A percentile compares a stretch with the other conserved stretches of the same genome.
Conservation (phyloP, 1,140 invertebrate genomes). For the Drosophila paulistorum region DNA sequence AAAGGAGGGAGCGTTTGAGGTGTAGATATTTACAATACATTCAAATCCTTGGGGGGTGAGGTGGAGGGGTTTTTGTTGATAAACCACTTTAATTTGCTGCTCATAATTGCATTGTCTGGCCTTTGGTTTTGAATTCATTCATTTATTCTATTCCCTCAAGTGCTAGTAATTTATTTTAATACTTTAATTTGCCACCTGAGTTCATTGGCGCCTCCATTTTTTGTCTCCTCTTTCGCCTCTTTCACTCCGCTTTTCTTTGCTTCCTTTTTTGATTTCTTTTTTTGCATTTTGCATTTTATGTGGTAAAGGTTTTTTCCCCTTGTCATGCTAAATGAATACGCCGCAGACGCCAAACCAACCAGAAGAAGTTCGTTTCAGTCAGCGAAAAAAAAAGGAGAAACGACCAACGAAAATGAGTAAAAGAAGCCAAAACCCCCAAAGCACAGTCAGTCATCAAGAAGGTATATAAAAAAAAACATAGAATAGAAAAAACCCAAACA, state of each 20-base stretch:
- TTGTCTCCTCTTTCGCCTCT: not conserved
- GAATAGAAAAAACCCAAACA: slow-evolving; percentile 41
- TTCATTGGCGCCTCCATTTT: slow-evolving; percentile 49
- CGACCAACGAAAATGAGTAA: not conserved
- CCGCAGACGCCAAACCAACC: slow-evolving; percentile 58
- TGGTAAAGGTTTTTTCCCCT: slow-evolving; percentile 38
- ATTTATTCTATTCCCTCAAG: slow-evolving; percentile 18
- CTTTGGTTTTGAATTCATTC: slow-evolving; percentile 1
- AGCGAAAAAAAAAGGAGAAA: slow-evolving; percentile 15
- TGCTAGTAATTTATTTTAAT: slow-evolving; percentile 68
- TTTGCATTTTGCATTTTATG: slow-evolving; percentile 17
- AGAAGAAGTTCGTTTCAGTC: slow-evolving; percentile 58
- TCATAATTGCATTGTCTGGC: slow-evolving; percentile 73
- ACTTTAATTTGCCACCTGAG: slow-evolving; percentile 79
- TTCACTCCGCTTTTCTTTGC: not conserved
- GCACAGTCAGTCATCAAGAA: slow-evolving; percentile 9
- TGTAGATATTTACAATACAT: too few species aligned
- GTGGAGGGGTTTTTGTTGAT: not conserved
- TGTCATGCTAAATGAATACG: slow-evolving; percentile 57
- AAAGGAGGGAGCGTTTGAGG: slow-evolving; percentile 8
- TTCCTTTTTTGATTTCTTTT: not conserved
- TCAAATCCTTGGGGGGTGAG: slow-evolving; percentile 1
- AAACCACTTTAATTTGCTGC: slow-evolving; percentile 58
- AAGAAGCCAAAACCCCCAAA: not conserved
- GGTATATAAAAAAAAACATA: slow-evolving; percentile 19